These are phyloP conservation scores for Notechis scutatus DNA, from an alignment of 2,113 vertebrate species.

Conservation along the genomic window DNA sequence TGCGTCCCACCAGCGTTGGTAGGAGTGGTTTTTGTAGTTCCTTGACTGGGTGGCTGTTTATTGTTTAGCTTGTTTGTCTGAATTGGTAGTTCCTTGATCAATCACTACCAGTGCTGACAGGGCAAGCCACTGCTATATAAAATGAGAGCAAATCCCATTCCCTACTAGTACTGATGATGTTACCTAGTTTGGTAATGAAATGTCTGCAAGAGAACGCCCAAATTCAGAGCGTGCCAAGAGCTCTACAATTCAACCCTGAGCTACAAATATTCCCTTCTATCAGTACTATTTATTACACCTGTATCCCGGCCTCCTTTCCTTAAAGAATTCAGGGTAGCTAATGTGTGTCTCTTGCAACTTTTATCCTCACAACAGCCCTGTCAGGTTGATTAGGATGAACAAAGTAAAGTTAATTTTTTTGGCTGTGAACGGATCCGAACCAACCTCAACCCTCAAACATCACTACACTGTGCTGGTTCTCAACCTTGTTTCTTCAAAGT, in stretches of 20 bases:
- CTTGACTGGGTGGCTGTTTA: neutral
- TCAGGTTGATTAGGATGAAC: neutral
- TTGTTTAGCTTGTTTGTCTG: neutral
- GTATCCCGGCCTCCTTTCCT: neutral
- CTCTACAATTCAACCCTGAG: neutral
- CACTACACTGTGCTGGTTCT: neutral
- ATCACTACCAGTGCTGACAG: neutral
- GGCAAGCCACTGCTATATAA: neutral
- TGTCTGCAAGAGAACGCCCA: neutral
- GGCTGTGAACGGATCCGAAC: neutral
- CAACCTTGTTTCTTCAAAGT: neutral
- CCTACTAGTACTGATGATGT: neutral
- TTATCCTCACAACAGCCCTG: neutral
- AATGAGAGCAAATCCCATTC: neutral
- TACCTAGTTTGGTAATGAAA: neutral
- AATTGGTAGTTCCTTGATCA: neutral
- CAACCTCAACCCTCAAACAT: neutral
- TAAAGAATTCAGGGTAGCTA: neutral
- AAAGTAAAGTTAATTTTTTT: neutral
- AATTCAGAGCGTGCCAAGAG: neutral
- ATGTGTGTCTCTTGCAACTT: neutral
- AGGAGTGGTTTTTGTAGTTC: neutral
- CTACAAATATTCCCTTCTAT: neutral
- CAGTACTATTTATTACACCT: neutral
- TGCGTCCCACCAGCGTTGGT: neutral